Conservation (phyloP, 1,140 invertebrate genomes). For the Potamilus streckersoni region DNA sequence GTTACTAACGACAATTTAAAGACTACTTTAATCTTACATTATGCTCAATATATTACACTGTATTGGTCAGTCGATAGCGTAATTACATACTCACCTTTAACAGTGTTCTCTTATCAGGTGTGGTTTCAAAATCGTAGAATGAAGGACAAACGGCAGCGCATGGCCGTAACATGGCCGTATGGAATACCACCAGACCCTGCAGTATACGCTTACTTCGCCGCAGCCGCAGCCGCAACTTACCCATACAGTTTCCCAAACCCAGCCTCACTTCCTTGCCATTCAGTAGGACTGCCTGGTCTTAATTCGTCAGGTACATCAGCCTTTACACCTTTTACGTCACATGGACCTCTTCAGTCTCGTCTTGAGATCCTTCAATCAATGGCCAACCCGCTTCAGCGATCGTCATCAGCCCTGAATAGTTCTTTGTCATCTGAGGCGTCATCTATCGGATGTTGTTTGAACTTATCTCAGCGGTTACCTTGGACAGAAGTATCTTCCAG, state of each 20-base stretch:
- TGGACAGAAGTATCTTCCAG: slow-evolving; percentile 6
- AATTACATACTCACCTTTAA: slow-evolving; percentile 2
- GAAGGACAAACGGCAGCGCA: slow-evolving; percentile 96
- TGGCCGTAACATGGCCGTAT: slow-evolving; percentile 95
- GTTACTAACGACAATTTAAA: too few species aligned
- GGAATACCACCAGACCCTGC: slow-evolving; percentile 81
- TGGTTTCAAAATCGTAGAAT: slow-evolving; percentile 99
- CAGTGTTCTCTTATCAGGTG: slow-evolving; percentile 77
- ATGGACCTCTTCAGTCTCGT: slow-evolving; percentile 33
- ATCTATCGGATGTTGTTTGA: slow-evolving; percentile 7
- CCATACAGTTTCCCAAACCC: slow-evolving; percentile 63
- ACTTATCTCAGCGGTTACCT: slow-evolving; percentile 20
- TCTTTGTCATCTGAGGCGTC: slow-evolving; percentile 7
- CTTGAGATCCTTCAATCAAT: slow-evolving; percentile 39
- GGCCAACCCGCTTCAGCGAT: slow-evolving; percentile 9
- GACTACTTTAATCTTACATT: not conserved
- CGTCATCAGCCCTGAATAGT: slow-evolving; percentile 17
- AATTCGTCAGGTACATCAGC: slow-evolving; percentile 34
- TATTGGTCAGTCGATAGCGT: not conserved
- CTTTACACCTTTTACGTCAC: slow-evolving; percentile 28
- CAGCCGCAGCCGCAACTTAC: slow-evolving; percentile 78
- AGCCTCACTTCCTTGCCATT: slow-evolving; percentile 36
- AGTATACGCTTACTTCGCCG: slow-evolving; percentile 89
- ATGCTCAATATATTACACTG: not conserved
- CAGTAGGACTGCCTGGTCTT: slow-evolving; percentile 36